Evolutionary conservation across 2,113 vertebrate species (phyloP), one percentile per base, ranked within the genome.

Genomic region (Syrrhaptes paradoxus): DNA sequence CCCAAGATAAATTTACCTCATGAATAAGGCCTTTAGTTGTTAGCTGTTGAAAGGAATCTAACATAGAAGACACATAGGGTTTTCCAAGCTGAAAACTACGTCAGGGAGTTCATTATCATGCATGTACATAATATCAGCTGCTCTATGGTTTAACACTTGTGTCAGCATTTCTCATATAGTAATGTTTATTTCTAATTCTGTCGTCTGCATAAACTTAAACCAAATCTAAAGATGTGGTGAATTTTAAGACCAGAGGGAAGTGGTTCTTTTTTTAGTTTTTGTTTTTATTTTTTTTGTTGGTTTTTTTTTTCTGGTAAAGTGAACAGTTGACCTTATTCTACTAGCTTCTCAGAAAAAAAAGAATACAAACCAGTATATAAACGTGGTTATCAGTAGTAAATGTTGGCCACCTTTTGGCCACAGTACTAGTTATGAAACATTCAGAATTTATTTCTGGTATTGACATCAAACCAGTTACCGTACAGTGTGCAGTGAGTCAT

Each of bases 1-100:
- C 96, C 90, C 96, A 92, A 94, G 93, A 96, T 95, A 96, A 97
- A 93, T 95, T 91, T 93, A 82, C 90, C 88, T 92, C 84, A 49
- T 96, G 88, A 97, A 97, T 97, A 93, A 93, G 83, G 74, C 81
- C 78, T 83, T 95, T 62, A 67, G 90, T 79, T 87, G 67, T 73
- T 85, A 87, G 87, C 67, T 85, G 83, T 94, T 96, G 88, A 95
- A 96, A 91, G 79, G 88, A 85, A 62, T 87, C 87, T 95, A 71
- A 97, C 94, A 66, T 51, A 90, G 93, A 66, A 91, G 85, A 77
- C 43, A 34, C 51, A 9, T 46, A 55, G 76, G 77, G 74, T 87
- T 94, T 93, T 95, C 90, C 87, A 95, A 93, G 85, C 7, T 71
- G 78, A 65, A 85, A 89, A 76, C 67, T 91, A 54, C 84, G 67